These are phyloP conservation scores for Phocides pigmalion DNA, from an alignment of 1,140 invertebrate species.

Conservation along the genomic window DNA sequence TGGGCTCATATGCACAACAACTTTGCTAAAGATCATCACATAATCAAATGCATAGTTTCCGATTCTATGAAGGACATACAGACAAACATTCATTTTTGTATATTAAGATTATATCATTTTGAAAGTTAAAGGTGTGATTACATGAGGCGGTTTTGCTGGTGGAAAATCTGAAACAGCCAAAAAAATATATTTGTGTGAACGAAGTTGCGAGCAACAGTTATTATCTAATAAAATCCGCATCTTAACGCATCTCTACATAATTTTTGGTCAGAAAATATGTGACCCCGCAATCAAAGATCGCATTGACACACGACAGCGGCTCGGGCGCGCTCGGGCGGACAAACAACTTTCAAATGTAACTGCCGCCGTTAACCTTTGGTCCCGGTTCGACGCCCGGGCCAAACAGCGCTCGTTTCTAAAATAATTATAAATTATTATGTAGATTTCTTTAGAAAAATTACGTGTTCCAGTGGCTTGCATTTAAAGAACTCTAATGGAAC, in stretches of 20 bases:
- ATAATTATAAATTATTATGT: constrained; percentile 40
- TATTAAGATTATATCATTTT: no score
- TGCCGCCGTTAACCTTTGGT: constrained; percentile 41
- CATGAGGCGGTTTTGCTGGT: no score
- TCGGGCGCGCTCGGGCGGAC: constrained; percentile 29
- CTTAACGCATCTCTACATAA: background rate
- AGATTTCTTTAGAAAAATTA: background rate
- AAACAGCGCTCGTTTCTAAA: constrained; percentile 13
- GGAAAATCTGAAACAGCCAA: no score
- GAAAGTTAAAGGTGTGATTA: no score
- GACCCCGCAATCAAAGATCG: constrained; percentile 34
- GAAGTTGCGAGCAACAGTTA: background rate
- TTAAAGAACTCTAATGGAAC: background rate
- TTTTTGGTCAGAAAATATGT: constrained; percentile 14
- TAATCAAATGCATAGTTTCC: no score
- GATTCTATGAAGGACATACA: no score
- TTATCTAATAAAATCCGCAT: background rate
- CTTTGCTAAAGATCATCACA: no score
- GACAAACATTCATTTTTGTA: no score
- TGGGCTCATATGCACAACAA: no score
- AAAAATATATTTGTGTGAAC: no score
- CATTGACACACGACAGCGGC: constrained; percentile 38
- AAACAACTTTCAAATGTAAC: constrained; percentile 58
- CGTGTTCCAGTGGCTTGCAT: background rate
- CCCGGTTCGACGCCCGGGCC: constrained; percentile 29